Base-by-base conservation (phyloP, 2,797 vertebrate genomes). In the Neosilurus hyrtlii region DNA sequence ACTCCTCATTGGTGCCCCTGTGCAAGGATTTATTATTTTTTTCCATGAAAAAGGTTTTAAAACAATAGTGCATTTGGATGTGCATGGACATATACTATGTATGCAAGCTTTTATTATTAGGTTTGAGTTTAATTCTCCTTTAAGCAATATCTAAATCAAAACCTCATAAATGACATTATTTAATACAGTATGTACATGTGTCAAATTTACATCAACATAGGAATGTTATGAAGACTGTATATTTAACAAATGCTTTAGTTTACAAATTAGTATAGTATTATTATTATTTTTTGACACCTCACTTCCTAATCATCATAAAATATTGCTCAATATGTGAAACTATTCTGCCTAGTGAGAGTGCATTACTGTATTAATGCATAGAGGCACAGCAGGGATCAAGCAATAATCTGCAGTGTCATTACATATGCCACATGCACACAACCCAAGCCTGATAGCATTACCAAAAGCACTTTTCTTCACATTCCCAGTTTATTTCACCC, bases 391-490 rank as follows among this genome's bases (percentile, higher is more conserved):
- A 56, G 73, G 80, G 73, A 80, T 84, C 70, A 80, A 76, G 71
- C 73, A 76, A 84, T 80, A 81, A 68, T 75, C 79, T 75, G 66
- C 78, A 81, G 61, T 81, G 73, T 84, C 79, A 68, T 79, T 20
- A 73, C 18, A 67, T 81, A 59, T 57, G 30, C 62, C 26, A 20
- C 78, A 73, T 59, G 63, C 30, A 81, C 54, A 76, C 72, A 22
- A 73, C 24, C 72, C 15, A 66, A 62, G 72, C 54, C 63, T 68
- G 8, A 79, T 20, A 63, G 67, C 63, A 84, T 84, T 84, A 84
- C 43, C 30, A 66, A 74, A 68, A 76, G 37, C 83, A 76, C 79
- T 76, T 70, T 62, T 68, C 71, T 51, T n/a, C 62, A 75, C 11
- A 57, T 80, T 68, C 63, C 62, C 10, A 20, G 26, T 78, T 77